These are phyloP conservation scores for Gnathonemus longibarbis DNA, from an alignment of 2,113 vertebrate genomes.

Conservation along the genomic window DNA sequence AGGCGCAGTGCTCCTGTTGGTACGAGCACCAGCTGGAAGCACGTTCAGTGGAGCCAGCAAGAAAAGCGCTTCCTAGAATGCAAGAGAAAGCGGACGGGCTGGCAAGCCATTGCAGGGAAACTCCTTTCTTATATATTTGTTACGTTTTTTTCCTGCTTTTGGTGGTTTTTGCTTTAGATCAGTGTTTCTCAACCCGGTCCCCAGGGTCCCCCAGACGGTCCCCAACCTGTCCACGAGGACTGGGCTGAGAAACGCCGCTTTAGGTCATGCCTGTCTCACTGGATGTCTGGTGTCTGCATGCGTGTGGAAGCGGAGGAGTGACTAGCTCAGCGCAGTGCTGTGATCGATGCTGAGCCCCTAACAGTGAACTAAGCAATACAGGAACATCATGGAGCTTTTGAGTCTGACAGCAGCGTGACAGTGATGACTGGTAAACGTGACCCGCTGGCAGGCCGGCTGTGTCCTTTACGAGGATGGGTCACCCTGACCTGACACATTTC, in stretches of 20 bases:
- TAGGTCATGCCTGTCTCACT: background rate
- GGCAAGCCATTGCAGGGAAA: background rate
- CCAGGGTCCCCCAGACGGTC: background rate
- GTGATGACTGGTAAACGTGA: background rate
- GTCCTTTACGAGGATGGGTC: background rate
- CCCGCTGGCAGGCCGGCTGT: background rate
- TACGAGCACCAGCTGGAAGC: background rate
- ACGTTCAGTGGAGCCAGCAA: background rate
- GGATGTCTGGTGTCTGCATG: background rate
- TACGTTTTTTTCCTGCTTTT: background rate
- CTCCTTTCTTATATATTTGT: background rate
- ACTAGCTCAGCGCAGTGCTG: background rate
- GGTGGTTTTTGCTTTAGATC: background rate
- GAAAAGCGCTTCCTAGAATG: background rate
- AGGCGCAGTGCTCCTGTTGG: background rate
- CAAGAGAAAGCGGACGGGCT: background rate
- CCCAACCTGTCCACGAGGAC: background rate
- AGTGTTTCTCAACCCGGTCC: background rate
- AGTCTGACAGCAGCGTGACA: background rate
- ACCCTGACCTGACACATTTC: background rate
- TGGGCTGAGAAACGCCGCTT: background rate
- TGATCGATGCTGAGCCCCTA: conserved; percentile 15
- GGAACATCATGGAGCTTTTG: conserved; percentile 25
- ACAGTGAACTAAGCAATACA: conserved; percentile 23
- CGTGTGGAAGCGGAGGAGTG: background rate